Evolutionary conservation across 1,140 invertebrate species (phyloP).

Genomic region (Scaptodrosophila lebanonensis): DNA sequence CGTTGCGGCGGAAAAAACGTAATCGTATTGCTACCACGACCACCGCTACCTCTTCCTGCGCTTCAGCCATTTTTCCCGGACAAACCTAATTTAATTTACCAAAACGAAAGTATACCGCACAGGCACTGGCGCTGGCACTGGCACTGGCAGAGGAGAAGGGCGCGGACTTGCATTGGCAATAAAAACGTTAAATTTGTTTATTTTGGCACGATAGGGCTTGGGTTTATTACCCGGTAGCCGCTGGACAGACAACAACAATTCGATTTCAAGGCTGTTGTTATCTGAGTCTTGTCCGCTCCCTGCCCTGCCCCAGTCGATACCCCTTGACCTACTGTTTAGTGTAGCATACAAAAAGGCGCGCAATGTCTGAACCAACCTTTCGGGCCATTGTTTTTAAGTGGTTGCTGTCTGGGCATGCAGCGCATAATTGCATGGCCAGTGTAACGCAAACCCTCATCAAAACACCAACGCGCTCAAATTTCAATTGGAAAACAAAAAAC

Average conservation of each 20-base stretch:
- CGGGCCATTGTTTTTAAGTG: conserved; percentile 68
- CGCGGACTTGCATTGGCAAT: conserved; percentile 58
- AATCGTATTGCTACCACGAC: conserved; percentile 53
- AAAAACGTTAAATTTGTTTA: conserved; percentile 75
- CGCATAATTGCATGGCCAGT: conserved; percentile 68
- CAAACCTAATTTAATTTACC: conserved; percentile 73
- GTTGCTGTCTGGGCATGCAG: conserved; percentile 34
- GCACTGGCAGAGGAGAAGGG: background rate
- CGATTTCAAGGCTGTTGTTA: conserved; percentile 44
- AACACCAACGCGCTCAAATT: conserved; percentile 75
- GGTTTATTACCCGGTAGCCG: conserved; percentile 12
- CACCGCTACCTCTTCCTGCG: background rate
- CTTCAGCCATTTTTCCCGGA: conserved; percentile 55
- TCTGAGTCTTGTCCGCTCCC: no score
- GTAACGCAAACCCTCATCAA: conserved; percentile 62
- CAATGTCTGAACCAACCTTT: conserved; percentile 20
- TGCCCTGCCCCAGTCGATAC: background rate
- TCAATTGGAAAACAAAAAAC: conserved; percentile 70
- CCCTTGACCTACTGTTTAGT: conserved; percentile 38
- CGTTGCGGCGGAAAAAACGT: conserved; percentile 53
- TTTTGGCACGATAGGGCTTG: conserved; percentile 34
- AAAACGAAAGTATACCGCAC: conserved; percentile 48
- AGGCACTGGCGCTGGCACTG: no score
- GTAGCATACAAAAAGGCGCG: conserved; percentile 49
- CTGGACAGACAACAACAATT: conserved; percentile 17